Base-by-base conservation (phyloP, 2,113 vertebrate species). In the Psilopogon haemacephalus region DNA sequence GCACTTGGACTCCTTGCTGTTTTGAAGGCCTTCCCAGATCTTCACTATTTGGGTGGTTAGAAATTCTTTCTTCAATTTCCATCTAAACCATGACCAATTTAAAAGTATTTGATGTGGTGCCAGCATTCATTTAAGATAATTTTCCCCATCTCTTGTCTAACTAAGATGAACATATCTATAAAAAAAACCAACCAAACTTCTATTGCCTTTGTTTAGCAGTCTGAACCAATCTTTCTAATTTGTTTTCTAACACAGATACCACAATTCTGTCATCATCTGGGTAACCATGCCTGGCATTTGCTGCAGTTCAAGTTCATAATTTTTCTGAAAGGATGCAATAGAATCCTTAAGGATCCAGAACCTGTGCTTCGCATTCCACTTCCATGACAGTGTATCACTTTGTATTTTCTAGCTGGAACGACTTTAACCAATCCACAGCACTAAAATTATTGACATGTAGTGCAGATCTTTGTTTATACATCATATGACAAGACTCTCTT, bases 11-110 rank as follows among this genome's bases (percentile, higher is more conserved):
- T 84, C 50, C 33, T 86, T 72, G 28, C 33, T 54, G 23, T 89
- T 93, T 83, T 93, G 73, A 94, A 86, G 48, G 42, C 5, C 10
- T 69, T 90, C 46, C 77, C 77, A 95, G 62, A 82, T 62, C 54
- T 90, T 54, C 11, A 23, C 20, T 50, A 19, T 92, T 75, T 75
- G 65, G 32, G 65, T 0, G 23, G 62, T 64, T 93, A 64, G 46
- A 78, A 89, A 74, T 64, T 71, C 55, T 90, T n/a, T 78, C 44
- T 40, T 42, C 26, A 86, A 75, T 89, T 92, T 80, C 70, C 64
- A 42, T 58, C 44, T 75, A 69, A 84, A 75, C 15, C 60, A 64
- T 6, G 3, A 69, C 35, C 70, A 84, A 84, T 78, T 84, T 71
- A 52, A 28, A 86, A 5, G 10, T 78, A 35, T 86, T 77, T 95